A percentile compares a stretch with the other conserved stretches of the same genome.
These are phyloP conservation scores for Vollenhovia emeryi DNA, from an alignment of 1,140 invertebrate species.

Conservation along the genomic window DNA sequence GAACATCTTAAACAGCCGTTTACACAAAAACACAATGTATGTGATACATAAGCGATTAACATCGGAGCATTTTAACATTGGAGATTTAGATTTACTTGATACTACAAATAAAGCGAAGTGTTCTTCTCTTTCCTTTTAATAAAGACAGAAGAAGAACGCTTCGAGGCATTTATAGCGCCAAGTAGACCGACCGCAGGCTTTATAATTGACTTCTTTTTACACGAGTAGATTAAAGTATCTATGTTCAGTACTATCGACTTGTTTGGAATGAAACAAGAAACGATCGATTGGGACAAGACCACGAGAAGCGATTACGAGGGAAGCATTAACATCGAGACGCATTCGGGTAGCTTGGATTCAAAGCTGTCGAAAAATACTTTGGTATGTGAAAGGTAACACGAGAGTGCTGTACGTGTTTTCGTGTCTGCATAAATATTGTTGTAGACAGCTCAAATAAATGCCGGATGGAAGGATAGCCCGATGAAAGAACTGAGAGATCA, in stretches of 20 bases:
- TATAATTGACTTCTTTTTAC: conserved; percentile 42
- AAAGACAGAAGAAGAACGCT: too few relatives aligned
- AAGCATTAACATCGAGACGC: conserved; percentile 72
- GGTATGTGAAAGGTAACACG: conserved; percentile 60
- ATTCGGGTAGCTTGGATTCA: conserved; percentile 69
- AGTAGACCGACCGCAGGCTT: too few relatives aligned
- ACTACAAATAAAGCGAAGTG: too few relatives aligned
- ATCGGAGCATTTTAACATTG: background rate
- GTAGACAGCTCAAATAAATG: conserved; percentile 74
- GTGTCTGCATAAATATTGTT: conserved; percentile 28
- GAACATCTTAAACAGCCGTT: conserved; percentile 64
- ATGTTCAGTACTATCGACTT: conserved; percentile 73
- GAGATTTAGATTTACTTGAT: too few relatives aligned
- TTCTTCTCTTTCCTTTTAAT: too few relatives aligned
- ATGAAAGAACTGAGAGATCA: conserved; percentile 77
- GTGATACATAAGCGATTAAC: conserved; percentile 30
- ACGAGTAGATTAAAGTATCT: conserved; percentile 64
- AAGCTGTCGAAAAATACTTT: conserved; percentile 73
- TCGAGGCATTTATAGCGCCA: too few relatives aligned
- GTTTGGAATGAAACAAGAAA: conserved; percentile 75
- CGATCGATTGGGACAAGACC: conserved; percentile 64
- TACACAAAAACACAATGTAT: conserved; percentile 65
- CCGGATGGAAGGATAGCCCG: conserved; percentile 69
- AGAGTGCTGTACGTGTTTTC: background rate
- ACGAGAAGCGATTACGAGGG: conserved; percentile 74